Evolutionary conservation across 1,140 invertebrate species (phyloP), one percentile per base, ranked within the genome.

Genomic region (Olivierus martensii): DNA sequence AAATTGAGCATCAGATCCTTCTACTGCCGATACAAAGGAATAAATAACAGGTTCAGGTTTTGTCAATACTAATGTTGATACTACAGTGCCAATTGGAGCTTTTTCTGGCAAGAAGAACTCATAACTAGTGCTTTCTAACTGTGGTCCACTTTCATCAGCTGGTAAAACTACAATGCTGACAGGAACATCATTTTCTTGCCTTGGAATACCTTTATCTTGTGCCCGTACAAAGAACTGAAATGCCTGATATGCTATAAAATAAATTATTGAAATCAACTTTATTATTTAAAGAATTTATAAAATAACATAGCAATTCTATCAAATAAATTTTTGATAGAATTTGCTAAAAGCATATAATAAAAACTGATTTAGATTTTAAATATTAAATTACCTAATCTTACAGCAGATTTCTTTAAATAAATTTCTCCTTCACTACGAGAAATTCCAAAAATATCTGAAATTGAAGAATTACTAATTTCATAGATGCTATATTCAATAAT

Each of bases 191-290:
- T 79, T 76, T 68, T 88, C 78, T 59, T 78, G 73, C 21, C 76
- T 65, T 7, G 78, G 79, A 22, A 72, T 70, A 18, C 87, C 86
- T 59, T 74, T 75, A 69, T 95, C 89, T 50, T 77, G 77, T 5
- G 86, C 90, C 49, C 84, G 77, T 22, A 94, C 79, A 71, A 93
- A 94, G 62, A 93, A 82, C 71, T 92, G 87, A 66, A 86, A 84
- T 11, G 83, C 74, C 71, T 86, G 76, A 60, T 82, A 81, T 66
- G 79, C 84, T 87, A 69, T 51, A n/a, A n/a, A n/a, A n/a, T n/a
- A n/a, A n/a, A n/a, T n/a, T n/a, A n/a, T n/a, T n/a, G n/a, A n/a
- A n/a, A n/a, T n/a, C n/a, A n/a, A n/a, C n/a, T n/a, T n/a, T n/a
- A n/a, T n/a, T n/a, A n/a, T n/a, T n/a, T n/a, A n/a, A n/a, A n/a